Conservation (phyloP, 2,797 vertebrate species). For the Lophius americanus region DNA sequence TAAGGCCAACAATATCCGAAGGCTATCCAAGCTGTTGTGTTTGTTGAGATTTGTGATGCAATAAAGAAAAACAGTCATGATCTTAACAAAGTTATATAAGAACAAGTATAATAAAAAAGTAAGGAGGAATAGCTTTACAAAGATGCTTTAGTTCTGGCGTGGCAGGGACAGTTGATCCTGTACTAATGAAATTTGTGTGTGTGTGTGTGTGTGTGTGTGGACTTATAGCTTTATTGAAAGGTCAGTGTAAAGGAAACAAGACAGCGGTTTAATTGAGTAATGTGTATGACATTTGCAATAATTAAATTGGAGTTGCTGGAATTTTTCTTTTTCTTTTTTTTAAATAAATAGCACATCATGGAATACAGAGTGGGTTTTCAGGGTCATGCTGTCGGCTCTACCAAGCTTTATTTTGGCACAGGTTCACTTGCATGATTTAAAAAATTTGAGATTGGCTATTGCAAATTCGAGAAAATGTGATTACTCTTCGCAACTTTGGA, state of each 20-base stretch:
- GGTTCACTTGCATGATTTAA: background rate
- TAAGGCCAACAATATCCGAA: too few relatives aligned
- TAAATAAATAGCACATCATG: too few relatives aligned
- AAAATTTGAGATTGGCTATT: background rate
- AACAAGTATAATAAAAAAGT: background rate
- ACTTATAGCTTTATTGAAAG: constrained; percentile 36
- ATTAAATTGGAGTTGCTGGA: constrained; percentile 32
- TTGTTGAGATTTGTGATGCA: too few relatives aligned
- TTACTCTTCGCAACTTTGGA: background rate
- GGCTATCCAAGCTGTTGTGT: too few relatives aligned
- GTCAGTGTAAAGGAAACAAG: constrained; percentile 14
- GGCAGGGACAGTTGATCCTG: constrained; percentile 5
- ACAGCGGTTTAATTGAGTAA: constrained; percentile 30
- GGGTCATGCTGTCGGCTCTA: constrained; percentile 6
- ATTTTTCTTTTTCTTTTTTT: too few relatives aligned
- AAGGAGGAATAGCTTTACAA: background rate
- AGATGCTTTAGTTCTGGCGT: constrained; percentile 1
- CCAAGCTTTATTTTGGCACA: background rate
- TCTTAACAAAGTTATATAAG: background rate
- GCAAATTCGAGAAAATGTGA: background rate
- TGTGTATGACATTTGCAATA: constrained; percentile 41
- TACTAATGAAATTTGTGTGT: constrained; percentile 13
- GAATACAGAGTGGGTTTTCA: too few relatives aligned
- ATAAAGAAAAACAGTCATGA: background rate
- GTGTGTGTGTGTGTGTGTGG: background rate